A percentile compares a stretch with the other conserved stretches of the same genome.
These are phyloP conservation scores for Labeo calbasu DNA, from an alignment of 2,797 vertebrate genomes.

Conservation along the genomic window DNA sequence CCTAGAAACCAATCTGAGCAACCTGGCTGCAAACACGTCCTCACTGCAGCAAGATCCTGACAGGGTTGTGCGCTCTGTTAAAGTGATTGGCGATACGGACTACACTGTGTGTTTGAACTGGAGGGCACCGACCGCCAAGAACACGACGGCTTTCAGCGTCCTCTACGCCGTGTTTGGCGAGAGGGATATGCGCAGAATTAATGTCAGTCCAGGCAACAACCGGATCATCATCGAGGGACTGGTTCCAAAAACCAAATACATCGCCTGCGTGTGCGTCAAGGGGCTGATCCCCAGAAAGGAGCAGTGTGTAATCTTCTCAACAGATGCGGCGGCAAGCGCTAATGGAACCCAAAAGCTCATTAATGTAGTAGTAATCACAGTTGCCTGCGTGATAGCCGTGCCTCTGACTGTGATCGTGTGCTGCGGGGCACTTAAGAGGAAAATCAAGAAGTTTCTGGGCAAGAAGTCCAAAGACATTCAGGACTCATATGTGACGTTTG, in stretches of 20 bases:
- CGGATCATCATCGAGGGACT: constrained; percentile 87
- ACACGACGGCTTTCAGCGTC: constrained; percentile 87
- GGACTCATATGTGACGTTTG: constrained; percentile 90
- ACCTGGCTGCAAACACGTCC: constrained; percentile 82
- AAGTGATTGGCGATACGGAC: constrained; percentile 92
- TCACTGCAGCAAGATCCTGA: constrained; percentile 81
- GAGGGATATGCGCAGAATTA: constrained; percentile 88
- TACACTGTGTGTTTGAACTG: constrained; percentile 91
- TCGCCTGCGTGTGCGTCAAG: constrained; percentile 90
- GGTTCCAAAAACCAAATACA: constrained; percentile 93
- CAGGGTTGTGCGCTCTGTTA: constrained; percentile 85
- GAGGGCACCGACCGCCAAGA: constrained; percentile 88
- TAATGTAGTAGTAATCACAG: constrained; percentile 94
- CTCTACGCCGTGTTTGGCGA: constrained; percentile 93
- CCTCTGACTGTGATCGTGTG: constrained; percentile 94
- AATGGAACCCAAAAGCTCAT: constrained; percentile 94
- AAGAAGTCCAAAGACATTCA: constrained; percentile 85
- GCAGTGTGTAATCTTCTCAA: constrained; percentile 97
- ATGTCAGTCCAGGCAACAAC: constrained; percentile 86
- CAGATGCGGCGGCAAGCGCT: constrained; percentile 88
- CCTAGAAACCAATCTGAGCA: constrained; percentile 80
- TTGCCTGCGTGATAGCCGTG: constrained; percentile 91
- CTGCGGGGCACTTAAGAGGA: constrained; percentile 89
- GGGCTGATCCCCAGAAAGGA: constrained; percentile 92
- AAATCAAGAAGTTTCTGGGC: constrained; percentile 85